A percentile compares a stretch with the other conserved stretches of the same genome.
Evolutionary conservation across 2,113 vertebrate genomes (phyloP).

Genomic region (Apteryx owenii): DNA sequence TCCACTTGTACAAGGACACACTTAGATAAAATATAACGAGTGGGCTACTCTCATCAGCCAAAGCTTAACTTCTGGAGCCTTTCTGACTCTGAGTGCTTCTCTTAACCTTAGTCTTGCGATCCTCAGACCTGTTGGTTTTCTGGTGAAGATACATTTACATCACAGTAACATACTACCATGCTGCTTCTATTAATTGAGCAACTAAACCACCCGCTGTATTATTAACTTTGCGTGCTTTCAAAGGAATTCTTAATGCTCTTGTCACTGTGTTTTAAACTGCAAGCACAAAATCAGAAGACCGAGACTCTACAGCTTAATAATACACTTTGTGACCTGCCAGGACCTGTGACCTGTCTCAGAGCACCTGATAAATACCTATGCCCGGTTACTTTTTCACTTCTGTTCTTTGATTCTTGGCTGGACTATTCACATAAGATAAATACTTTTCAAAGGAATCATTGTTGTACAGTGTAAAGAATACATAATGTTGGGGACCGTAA

Average conservation of each 20-base stretch:
- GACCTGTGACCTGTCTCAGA: neutral
- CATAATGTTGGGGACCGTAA: neutral
- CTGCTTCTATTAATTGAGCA: neutral
- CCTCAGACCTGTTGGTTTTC: neutral
- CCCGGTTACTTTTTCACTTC: neutral
- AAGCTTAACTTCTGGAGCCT: neutral
- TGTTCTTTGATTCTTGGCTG: neutral
- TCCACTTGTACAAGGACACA: neutral
- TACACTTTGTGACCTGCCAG: neutral
- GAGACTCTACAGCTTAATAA: neutral
- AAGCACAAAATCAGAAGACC: neutral
- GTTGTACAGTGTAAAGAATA: neutral
- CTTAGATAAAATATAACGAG: conserved; percentile 6
- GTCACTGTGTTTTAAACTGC: neutral
- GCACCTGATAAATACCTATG: neutral
- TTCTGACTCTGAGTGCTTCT: neutral
- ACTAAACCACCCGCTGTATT: neutral
- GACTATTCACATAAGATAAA: neutral
- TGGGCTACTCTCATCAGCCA: neutral
- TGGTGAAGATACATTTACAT: neutral
- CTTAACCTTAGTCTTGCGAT: neutral
- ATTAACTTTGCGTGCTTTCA: neutral
- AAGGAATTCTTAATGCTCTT: neutral
- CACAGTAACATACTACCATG: neutral
- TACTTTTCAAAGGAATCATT: neutral